Evolutionary conservation across 2,113 vertebrate genomes (phyloP).

Genomic region (Uria lomvia): DNA sequence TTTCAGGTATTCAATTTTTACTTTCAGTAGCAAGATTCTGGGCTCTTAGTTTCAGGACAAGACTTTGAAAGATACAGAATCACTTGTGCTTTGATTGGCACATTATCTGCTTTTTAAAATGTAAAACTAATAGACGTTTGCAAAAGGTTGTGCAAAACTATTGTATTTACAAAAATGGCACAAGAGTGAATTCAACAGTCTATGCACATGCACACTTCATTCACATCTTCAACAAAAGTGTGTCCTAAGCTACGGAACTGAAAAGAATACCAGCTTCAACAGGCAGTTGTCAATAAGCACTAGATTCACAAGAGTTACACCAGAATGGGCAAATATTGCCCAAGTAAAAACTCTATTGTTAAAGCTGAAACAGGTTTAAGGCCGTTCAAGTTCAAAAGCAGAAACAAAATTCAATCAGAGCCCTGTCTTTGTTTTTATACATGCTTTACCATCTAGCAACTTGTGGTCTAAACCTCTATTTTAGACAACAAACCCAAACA

Average conservation of each 20-base stretch:
- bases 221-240: constrained; percentile 77
- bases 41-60: constrained; percentile 61
- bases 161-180: constrained; percentile 99
- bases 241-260: constrained; percentile 76
- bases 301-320: constrained; percentile 82
- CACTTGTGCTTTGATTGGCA: constrained; percentile 80
- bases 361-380: constrained; percentile 89
- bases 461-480: constrained; percentile 78
- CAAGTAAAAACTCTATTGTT: constrained; percentile 84
- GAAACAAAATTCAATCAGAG: constrained; percentile 78
- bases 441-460: constrained; percentile 77
- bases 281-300: constrained; percentile 79
- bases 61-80: constrained; percentile 66
- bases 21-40: constrained; percentile 64
- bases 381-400: constrained; percentile 84
- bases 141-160: constrained; percentile 97
- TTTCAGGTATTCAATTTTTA: constrained; percentile 34
- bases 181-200: constrained; percentile 91
- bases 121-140: constrained; percentile 76
- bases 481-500: constrained; percentile 74
- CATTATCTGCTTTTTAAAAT: constrained; percentile 72
- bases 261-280: constrained; percentile 76
- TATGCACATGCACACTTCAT: constrained; percentile 89
- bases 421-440: constrained; percentile 72
- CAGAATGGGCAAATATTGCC: constrained; percentile 91